A percentile compares a stretch with the other conserved stretches of the same genome.
Evolutionary conservation across 2,888 invertebrate genomes (phyloP).

Genomic region (Synergus japonicus): DNA sequence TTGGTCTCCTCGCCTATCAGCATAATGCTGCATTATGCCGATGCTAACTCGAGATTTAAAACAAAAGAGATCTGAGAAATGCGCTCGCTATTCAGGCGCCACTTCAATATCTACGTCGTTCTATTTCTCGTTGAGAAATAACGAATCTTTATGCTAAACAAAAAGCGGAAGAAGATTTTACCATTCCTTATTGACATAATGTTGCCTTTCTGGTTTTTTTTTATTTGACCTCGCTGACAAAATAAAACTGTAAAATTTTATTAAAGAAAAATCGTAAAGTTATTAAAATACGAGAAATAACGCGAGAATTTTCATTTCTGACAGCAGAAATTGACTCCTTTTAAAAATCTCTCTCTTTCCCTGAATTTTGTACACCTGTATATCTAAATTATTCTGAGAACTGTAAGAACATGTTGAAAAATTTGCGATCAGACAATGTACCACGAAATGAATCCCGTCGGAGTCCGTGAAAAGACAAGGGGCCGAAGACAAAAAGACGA

Average conservation of each 20-base stretch:
- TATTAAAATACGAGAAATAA: not conserved
- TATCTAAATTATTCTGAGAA: not conserved
- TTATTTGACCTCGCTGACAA: too few species aligned
- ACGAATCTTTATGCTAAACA: not conserved
- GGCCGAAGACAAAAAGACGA: slow-evolving; percentile 39
- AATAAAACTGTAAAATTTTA: too few species aligned
- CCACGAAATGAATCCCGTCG: slow-evolving; percentile 13
- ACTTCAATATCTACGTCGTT: slow-evolving; percentile 31
- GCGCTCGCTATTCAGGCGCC: slow-evolving; percentile 29
- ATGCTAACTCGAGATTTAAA: slow-evolving; percentile 35
- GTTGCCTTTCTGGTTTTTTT: too few species aligned
- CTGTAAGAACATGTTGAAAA: slow-evolving; percentile 18
- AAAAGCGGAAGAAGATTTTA: not conserved
- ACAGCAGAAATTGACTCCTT: not conserved
- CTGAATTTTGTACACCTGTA: not conserved
- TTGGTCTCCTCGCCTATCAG: slow-evolving; percentile 28
- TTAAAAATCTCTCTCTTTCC: too few species aligned
- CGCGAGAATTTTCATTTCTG: not conserved
- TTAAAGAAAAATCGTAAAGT: too few species aligned
- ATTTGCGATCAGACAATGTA: slow-evolving; percentile 32
- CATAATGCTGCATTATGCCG: slow-evolving; percentile 38
- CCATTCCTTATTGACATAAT: not conserved
- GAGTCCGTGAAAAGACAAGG: slow-evolving; percentile 31
- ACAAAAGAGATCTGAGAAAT: slow-evolving; percentile 37
- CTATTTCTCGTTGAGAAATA: not conserved